Base-by-base conservation (phyloP, 2,888 invertebrate species). In the Podabrus alpinus region DNA sequence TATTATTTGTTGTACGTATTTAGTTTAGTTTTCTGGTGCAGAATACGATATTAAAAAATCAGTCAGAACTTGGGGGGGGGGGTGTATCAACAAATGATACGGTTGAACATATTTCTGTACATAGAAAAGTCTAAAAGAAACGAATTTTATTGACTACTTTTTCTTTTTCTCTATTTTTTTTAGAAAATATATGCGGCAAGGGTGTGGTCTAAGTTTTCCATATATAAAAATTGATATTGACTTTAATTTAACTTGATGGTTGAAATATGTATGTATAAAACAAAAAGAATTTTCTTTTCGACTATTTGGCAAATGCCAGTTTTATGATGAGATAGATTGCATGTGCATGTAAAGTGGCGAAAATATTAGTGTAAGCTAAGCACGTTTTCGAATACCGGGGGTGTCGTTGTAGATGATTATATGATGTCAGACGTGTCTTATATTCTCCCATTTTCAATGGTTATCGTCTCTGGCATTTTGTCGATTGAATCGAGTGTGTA, bases 291-390 rank as follows among this genome's bases (percentile, higher is more conserved):
- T 19, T 64, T 64, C 45, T 64, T 64, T 64, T 64, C 21, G 61
- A 66, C 62, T 25, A 45, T 67, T 61, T 67, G 25, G 67, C 17
- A 16, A 60, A 16, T 59, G 72, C 24, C 69, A 73, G 29, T 66
- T 73, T 69, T 66, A 70, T 73, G 66, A 24, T 66, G 15, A 73
- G 73, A 69, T 73, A 73, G 73, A 69, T 73, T 69, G 73, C 69
- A 69, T 69, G 73, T 73, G 59, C 73, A 70, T 66, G 69, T 69
- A 16, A 70, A 70, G 25, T 69, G 66, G 59, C 17, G 69, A 70
- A 68, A 69, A 73, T 70, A 69, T 66, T 73, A 64, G 69, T 66
- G 73, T 73, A 66, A 69, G 60, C 69, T 69, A 73, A 69, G 69
- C 73, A 73, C 69, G 69, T 73, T 59, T 60, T 64, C 59, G 66